These are phyloP conservation scores for Paedocypris sp. DNA, from an alignment of 2,113 vertebrate genomes.

Conservation along the genomic window DNA sequence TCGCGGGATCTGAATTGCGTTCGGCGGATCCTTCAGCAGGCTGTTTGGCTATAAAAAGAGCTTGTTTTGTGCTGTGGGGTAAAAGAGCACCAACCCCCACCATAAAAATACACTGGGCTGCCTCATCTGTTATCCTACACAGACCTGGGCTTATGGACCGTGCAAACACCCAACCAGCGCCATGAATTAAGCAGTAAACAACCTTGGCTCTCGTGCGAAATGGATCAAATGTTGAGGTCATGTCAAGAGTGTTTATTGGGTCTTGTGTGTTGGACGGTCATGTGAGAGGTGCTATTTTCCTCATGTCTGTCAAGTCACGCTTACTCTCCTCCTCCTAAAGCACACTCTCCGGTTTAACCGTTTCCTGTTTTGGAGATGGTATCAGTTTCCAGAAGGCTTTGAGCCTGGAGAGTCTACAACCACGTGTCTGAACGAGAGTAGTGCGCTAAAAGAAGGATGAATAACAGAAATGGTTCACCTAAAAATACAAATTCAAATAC, in stretches of 20 bases:
- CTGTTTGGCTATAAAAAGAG: slow-evolving; percentile 37
- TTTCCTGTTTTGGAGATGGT: slow-evolving; percentile 42
- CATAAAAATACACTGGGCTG: neutral
- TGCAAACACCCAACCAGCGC: neutral
- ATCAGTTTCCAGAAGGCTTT: slow-evolving; percentile 38
- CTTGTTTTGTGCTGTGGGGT: slow-evolving; percentile 15
- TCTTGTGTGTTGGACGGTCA: slow-evolving; percentile 11
- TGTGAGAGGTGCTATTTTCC: slow-evolving; percentile 25
- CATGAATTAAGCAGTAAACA: slow-evolving; percentile 14
- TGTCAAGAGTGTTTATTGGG: slow-evolving; percentile 12
- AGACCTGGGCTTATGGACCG: neutral
- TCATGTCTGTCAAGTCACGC: neutral
- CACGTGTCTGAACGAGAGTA: neutral
- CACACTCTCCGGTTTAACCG: slow-evolving; percentile 32
- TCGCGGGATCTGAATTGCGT: slow-evolving; percentile 20
- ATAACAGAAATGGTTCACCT: neutral
- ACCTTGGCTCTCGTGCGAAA: neutral
- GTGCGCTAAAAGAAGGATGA: neutral
- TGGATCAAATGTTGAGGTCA: slow-evolving; percentile 8
- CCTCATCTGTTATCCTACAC: neutral
- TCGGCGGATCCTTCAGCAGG: slow-evolving; percentile 32
- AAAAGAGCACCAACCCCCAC: slow-evolving; percentile 7
- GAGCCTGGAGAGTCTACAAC: neutral
- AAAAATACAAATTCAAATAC: too few relatives aligned
- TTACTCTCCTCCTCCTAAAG: neutral